Base-by-base conservation (phyloP, 2,888 invertebrate species). In the Meteorus colon region DNA sequence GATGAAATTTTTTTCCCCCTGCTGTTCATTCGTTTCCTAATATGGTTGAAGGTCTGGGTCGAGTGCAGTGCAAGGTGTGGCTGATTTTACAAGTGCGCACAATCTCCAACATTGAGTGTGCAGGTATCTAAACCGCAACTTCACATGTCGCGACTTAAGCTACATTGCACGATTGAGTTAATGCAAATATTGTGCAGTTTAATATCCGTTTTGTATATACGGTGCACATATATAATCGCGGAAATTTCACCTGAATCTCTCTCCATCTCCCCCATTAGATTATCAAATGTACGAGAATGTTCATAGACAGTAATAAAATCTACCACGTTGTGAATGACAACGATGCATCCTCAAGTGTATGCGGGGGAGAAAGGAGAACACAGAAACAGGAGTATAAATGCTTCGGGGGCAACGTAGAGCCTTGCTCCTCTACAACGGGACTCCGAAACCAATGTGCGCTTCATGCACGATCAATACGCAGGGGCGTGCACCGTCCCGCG, bases 401-500 rank as follows among this genome's bases (percentile, higher is more conserved):
- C 29, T 63, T 29, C 34, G 41, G 55, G 62, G 45, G 48, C 19
- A 29, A 41, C n/a, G 60, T 14, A 74, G 60, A 45, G 74, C 65
- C 68, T 41, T 75, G 62, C 59, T 63, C 73, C 75, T 73, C 77
- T 76, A 73, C 82, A 77, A 78, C 81, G 83, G 83, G 81, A 78
- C 83, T 84, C 83, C 83, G 83, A 85, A 87, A 84, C 84, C 84
- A 84, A 85, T 84, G 85, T 84, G 83, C 82, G 84, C 86, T 84
- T 80, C 82, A 5, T 81, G 76, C 73, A 81, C 87, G 88, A 88
- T 88, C 88, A 88, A 88, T 88, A 88, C 85, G 84, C 79, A 84
- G 83, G 86, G 86, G 87, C 87, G 86, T 87, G 84, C 86, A 86
- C 87, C 82, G 77, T 82, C 81, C 82, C 77, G 76, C 78, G 77